phyloP scores from a whole-genome alignment of 2,113 vertebrate genomes.

The Tapirus terrestris region DNA sequence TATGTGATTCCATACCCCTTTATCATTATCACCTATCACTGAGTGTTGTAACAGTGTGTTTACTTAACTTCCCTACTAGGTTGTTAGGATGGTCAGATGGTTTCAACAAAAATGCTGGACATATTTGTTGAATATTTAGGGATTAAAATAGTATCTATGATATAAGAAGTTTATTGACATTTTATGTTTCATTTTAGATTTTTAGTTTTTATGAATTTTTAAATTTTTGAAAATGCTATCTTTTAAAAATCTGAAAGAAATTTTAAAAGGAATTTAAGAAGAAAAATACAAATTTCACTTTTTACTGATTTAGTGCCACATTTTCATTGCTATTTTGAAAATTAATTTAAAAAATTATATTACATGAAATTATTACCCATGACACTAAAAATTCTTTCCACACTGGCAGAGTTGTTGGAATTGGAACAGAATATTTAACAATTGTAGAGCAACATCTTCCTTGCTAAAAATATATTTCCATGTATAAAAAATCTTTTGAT shows the following conservation, averaged over 20 bases:
- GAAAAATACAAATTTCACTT: not conserved
- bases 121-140: not conserved
- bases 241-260: not conserved
- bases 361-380: not conserved
- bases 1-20: not conserved
- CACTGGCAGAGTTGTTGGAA: not conserved
- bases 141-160: not conserved
- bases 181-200: not conserved
- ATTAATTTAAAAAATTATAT: not conserved
- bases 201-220: not conserved
- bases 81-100: not conserved
- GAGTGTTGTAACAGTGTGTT: not conserved
- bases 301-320: not conserved
- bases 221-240: not conserved
- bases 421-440: not conserved
- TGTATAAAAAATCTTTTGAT: not conserved
- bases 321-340: slow-evolving; percentile 20
- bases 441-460: not conserved
- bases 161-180: not conserved
- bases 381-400: not conserved
- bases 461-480: not conserved
- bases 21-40: not conserved
- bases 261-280: slow-evolving; percentile 10
- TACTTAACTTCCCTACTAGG: not conserved
- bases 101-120: slow-evolving; percentile 30